Conservation (phyloP, 35 echinoderm and acorn worm genomes). For the Heliocidaris tuberculata region DNA sequence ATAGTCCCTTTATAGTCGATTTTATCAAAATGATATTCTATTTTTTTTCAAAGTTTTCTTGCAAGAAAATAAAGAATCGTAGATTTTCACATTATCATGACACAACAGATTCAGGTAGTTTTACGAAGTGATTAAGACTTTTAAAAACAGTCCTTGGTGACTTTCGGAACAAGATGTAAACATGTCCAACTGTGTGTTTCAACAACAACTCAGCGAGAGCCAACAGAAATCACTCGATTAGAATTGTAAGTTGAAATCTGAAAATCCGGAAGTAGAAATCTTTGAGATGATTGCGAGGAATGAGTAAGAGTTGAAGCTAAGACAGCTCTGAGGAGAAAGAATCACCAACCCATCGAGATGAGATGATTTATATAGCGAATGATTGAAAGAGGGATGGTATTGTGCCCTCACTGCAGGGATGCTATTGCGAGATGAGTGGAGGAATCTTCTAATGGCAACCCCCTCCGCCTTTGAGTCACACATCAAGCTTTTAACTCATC, state of each 20-base stretch:
- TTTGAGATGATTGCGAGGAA: neutral
- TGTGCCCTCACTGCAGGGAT: conserved; percentile 1
- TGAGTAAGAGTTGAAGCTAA: neutral
- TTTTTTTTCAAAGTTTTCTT: neutral
- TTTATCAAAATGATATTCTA: neutral
- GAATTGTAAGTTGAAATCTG: neutral
- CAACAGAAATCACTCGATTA: neutral
- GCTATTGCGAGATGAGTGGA: conserved; percentile 18
- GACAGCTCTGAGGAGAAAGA: neutral
- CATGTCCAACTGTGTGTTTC: conserved; percentile 8
- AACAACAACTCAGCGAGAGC: neutral
- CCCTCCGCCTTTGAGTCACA: conserved; percentile 20
- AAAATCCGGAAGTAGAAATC: conserved; percentile 8
- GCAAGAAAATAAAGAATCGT: neutral
- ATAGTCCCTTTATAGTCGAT: neutral
- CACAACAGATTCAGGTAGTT: neutral
- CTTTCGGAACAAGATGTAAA: neutral
- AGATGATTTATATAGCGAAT: conserved; percentile 41
- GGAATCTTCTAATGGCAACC: conserved; percentile 3
- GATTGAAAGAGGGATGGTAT: conserved; percentile 26
- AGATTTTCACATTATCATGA: neutral
- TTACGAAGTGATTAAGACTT: neutral
- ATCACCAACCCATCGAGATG: neutral
- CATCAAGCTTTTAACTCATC: conserved; percentile 19
- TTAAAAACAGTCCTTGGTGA: neutral